Evolutionary conservation across 2,888 invertebrate species (phyloP).

Genomic region (Cataglyphis cursor): DNA sequence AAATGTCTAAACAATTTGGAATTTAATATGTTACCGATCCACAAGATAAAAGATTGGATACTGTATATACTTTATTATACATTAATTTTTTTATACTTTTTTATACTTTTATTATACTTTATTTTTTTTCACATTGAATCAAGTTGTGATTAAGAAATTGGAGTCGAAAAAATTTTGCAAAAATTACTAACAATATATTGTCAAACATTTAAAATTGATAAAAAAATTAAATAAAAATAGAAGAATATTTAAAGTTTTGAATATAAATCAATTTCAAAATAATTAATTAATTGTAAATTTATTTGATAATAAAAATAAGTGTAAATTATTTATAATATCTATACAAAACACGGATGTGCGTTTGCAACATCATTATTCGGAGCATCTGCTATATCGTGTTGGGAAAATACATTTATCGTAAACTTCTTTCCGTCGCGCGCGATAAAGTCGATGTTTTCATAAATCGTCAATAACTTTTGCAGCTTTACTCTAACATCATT

Average conservation of each 20-base stretch:
- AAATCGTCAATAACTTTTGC: constrained; percentile 57
- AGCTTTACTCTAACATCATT: constrained; percentile 39
- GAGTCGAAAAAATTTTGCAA: background rate
- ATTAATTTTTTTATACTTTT: background rate
- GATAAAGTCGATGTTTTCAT: constrained; percentile 51
- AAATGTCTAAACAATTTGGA: constrained; percentile 16
- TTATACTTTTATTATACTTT: background rate
- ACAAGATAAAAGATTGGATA: background rate
- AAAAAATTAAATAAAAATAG: constrained; percentile 3
- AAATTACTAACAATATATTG: background rate
- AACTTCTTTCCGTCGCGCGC: constrained; percentile 18
- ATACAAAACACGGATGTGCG: background rate
- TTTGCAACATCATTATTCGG: constrained; percentile 21
- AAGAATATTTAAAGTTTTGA: background rate
- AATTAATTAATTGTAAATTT: background rate
- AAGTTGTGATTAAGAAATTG: background rate
- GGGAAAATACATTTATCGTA: constrained; percentile 22
- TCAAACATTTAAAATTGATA: constrained; percentile 6
- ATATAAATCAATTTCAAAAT: background rate
- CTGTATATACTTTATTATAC: background rate
- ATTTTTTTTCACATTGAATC: background rate
- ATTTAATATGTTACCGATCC: constrained; percentile 1
- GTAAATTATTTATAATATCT: background rate
- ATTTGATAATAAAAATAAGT: background rate
- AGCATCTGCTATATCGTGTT: constrained; percentile 38